Conservation (phyloP, 2,797 vertebrate species). For the Sitta carolinensis region DNA sequence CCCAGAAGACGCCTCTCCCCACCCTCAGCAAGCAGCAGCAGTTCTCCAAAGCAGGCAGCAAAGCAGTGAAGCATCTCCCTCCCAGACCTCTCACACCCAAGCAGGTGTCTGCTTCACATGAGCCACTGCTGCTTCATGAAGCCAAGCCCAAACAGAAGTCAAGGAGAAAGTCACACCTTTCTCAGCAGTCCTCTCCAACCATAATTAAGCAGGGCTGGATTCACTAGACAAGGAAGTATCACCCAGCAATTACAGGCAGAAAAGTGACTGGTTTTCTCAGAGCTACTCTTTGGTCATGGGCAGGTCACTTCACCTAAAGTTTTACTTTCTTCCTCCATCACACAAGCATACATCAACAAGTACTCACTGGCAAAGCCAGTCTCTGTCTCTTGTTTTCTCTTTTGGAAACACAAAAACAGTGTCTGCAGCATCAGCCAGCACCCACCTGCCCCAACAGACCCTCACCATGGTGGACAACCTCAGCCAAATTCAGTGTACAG, state of each 20-base stretch:
- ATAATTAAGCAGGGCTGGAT: neutral
- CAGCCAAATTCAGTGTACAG: neutral
- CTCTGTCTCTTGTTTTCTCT: neutral
- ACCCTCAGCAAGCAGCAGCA: neutral
- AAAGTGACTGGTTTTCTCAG: neutral
- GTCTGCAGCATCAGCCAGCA: neutral
- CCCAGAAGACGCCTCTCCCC: neutral
- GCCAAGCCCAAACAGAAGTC: neutral
- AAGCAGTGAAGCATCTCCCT: neutral
- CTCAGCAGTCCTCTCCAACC: neutral
- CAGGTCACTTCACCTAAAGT: neutral
- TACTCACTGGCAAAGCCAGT: neutral
- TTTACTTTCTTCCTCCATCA: neutral
- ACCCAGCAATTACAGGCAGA: neutral
- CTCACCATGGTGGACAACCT: neutral
- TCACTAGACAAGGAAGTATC: accelerated
- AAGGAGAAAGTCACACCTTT: neutral
- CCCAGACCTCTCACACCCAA: neutral
- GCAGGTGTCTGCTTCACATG: neutral
- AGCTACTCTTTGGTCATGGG: neutral
- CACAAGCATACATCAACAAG: neutral
- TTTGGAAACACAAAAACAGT: neutral
- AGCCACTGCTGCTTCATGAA: accelerated
- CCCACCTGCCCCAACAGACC: neutral
- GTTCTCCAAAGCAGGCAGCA: neutral